Evolutionary conservation across 2,888 invertebrate species (phyloP).

Genomic region (Pachliopta kotzebuea): DNA sequence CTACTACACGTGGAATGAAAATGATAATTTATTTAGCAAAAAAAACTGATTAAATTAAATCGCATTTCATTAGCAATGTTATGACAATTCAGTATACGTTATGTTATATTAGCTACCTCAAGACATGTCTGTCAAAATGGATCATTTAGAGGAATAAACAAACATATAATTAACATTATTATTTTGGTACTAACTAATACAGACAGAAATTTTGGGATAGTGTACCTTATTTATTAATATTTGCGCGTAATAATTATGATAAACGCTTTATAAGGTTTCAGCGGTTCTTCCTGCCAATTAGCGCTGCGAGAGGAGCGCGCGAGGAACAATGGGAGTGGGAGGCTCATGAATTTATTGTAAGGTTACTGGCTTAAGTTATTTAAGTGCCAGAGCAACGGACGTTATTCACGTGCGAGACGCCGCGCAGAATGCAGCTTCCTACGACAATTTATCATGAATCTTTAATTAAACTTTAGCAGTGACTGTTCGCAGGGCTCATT

Average conservation of each 20-base stretch:
- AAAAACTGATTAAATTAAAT: too few species aligned
- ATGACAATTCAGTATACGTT: too few species aligned
- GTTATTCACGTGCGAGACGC: conserved; percentile 72
- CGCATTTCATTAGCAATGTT: too few species aligned
- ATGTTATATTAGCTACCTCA: too few species aligned
- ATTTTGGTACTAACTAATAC: neutral
- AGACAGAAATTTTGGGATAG: neutral
- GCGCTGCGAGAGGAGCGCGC: conserved; percentile 58
- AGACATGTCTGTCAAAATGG: too few species aligned
- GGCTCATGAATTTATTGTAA: conserved; percentile 76
- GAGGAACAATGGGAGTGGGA: conserved; percentile 63
- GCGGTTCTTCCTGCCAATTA: conserved; percentile 73
- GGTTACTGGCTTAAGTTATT: conserved; percentile 74
- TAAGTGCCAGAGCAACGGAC: conserved; percentile 68
- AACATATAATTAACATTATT: neutral
- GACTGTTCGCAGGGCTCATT: conserved; percentile 65
- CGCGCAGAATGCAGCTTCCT: conserved; percentile 73
- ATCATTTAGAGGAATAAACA: neutral
- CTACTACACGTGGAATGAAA: too few species aligned
- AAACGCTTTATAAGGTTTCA: conserved; percentile 60
- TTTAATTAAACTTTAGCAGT: conserved; percentile 78
- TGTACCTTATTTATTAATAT: neutral
- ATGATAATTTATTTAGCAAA: too few species aligned
- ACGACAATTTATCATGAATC: conserved; percentile 80
- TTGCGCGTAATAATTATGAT: conserved; percentile 35